phyloP scores from a whole-genome alignment of 1,140 invertebrate species.

The Papilio helenus region DNA sequence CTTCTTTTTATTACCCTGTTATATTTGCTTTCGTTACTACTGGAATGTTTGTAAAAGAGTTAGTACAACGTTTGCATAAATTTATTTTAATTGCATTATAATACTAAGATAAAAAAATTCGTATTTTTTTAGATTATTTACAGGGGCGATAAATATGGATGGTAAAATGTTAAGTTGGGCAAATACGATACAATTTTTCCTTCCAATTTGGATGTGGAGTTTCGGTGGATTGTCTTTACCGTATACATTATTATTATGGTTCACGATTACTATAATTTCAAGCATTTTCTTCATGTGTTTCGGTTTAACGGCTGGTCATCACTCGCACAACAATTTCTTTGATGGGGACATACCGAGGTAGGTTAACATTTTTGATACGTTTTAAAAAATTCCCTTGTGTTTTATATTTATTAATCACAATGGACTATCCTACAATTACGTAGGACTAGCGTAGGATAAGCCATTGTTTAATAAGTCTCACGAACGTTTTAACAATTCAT shows the following conservation, averaged over 20 bases:
- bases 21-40: constrained; percentile 55
- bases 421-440: no score
- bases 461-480: no score
- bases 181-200: constrained; percentile 55
- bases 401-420: no score
- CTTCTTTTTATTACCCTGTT: constrained; percentile 66
- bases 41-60: constrained; percentile 58
- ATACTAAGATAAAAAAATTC: not conserved
- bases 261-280: constrained; percentile 80
- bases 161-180: constrained; percentile 54
- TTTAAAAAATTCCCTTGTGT: no score
- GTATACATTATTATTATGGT: constrained; percentile 82
- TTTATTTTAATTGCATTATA: not conserved
- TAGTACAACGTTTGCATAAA: constrained; percentile 47
- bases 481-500: no score
- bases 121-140: constrained; percentile 51
- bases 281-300: constrained; percentile 87
- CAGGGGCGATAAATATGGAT: constrained; percentile 45
- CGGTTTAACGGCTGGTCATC: constrained; percentile 91
- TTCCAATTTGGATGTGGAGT: constrained; percentile 68
- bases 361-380: constrained; percentile 27
- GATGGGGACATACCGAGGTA: constrained; percentile 89
- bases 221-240: constrained; percentile 55
- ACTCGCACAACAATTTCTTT: constrained; percentile 91
- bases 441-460: no score